phyloP scores from a whole-genome alignment of 2,113 vertebrate species.

The Oxygymnocypris stewartii region DNA sequence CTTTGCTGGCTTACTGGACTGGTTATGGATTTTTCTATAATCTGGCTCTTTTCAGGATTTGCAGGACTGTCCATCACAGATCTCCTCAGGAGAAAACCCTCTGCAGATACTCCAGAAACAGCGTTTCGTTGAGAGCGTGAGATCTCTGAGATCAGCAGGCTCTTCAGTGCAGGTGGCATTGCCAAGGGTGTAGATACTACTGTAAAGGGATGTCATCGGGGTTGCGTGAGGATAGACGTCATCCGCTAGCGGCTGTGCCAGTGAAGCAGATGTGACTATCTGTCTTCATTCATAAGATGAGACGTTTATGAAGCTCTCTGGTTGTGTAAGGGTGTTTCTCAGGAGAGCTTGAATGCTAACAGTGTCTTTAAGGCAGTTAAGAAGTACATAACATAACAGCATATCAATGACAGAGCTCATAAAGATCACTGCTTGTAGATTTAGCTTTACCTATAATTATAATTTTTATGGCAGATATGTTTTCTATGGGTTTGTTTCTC shows the following conservation, averaged over 20 bases:
- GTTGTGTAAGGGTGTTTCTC: neutral
- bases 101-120: neutral
- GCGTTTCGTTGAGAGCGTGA: neutral
- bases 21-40: neutral
- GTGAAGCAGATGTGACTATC: neutral
- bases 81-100: neutral
- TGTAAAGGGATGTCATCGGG: conserved; percentile 22
- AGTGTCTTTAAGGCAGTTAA: conserved; percentile 9
- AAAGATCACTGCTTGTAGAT: conserved; percentile 5
- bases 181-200: conserved; percentile 14
- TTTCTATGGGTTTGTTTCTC: neutral
- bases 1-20: neutral
- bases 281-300: neutral
- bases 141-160: neutral
- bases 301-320: conserved; percentile 19
- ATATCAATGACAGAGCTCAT: conserved; percentile 6
- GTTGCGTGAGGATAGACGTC: conserved; percentile 6
- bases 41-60: neutral
- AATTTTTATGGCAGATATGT: neutral
- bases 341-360: neutral
- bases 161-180: neutral
- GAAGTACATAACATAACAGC: neutral
- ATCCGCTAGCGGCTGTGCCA: conserved; percentile 2
- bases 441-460: neutral
- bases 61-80: neutral